Base-by-base conservation (phyloP, 2,888 invertebrate species). In the Plemyria rubiginata region DNA sequence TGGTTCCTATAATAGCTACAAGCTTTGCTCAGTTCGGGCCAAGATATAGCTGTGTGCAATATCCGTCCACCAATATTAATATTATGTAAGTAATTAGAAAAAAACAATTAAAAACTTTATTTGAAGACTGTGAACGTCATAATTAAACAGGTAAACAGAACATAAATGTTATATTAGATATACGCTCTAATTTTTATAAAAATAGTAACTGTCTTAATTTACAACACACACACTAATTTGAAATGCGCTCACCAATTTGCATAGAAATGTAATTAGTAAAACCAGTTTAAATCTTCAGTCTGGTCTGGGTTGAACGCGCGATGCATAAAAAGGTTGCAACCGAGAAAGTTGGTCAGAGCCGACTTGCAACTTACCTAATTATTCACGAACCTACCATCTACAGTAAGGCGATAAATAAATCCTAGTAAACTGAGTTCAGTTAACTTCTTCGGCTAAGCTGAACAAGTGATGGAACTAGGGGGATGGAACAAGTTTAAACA, bases 251-350 rank as follows among this genome's bases (percentile, higher is more conserved):
- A 65, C 66, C 62, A 72, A 76, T 77, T 78, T 73, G 66, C 76
- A 76, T 76, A 75, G 68, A 70, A 77, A 76, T 70, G 71, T 73
- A 78, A 79, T 77, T 76, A 77, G 70, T 70, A 40, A 53, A 66
- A 54, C 62, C 58, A 60, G 67, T 67, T 71, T 61, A 67, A 67
- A 66, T 67, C 67, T 70, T 68, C 72, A 64, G 67, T 66, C 68
- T 60, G n/a, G 67, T 46, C 60, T 65, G 53, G 60, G 70, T 72
- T 70, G 71, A 76, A 75, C 76, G 77, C 72, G 72, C 71, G 68
- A 70, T 73, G 74, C 74, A 76, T 72, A 75, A 76, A 79, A 76
- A 74, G 70, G 68, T 66, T 72, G 72, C 72, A 68, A 51, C 52
- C 46, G 48, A 50, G 65, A 61, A 61, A 61, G 46, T 65, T 65